Evolutionary conservation across 2,113 vertebrate genomes (phyloP), one percentile per base, ranked within the genome.

Genomic region (Percopsis transmontana): DNA sequence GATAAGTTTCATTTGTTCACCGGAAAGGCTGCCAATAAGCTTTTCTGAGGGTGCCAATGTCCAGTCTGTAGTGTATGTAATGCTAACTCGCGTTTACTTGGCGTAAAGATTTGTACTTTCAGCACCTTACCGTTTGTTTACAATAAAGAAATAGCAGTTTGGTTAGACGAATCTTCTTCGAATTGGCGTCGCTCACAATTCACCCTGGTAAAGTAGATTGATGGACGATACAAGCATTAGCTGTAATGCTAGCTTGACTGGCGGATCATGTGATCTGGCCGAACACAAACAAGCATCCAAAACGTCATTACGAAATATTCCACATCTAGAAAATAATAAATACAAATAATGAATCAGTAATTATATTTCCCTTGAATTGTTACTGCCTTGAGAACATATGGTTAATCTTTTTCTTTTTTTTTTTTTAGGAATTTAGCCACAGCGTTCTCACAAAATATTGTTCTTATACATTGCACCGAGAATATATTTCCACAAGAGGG

Each of bases 181-280:
- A 16, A 15, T 56, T 47, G 50, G 66, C 5, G 47, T 55, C 20
- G 19, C 45, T 59, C 47, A 0, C 54, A 3, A 40, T 51, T 33
- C 27, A 33, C 4, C 27, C 27, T 2, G 27, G 7, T 33, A 33
- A 33, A 5, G 27, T 33, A 33, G 7, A 7, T 52, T 18, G 24
- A 5, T 41, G 75, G 84, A 64, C 53, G 38, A 54, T 8, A 72
- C 67, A 81, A 86, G 57, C 66, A 74, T 66, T 63, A 48, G 84
- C 82, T 60, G 42, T 47, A 85, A 70, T 70, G 65, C 58, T 42
- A 23, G 72, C 62, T 50, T 39, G 51, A 21, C 4, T 18, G 62
- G 3, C 39, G 6, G 80, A 15, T 88, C 88, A 87, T 66, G 84
- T 88, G 88, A 88, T 81, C 57, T 16, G 1, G 48, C 18, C 52